Conservation (phyloP, 2,888 invertebrate species). For the Ellobium chinense region DNA sequence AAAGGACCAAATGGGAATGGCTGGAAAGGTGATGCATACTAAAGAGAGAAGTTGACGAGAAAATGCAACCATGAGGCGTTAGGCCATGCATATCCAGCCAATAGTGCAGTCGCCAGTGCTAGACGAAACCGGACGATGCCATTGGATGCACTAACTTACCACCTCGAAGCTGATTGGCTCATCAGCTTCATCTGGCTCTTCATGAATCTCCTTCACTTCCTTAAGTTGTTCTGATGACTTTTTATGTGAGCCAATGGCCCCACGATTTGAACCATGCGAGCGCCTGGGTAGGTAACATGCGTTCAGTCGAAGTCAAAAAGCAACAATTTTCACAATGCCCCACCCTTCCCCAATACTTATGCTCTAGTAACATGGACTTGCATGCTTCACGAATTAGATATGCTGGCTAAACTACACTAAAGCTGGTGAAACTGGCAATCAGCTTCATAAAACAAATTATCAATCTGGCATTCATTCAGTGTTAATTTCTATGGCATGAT, state of each 20-base stretch:
- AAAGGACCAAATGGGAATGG: too few species aligned
- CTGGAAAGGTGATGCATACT: too few species aligned
- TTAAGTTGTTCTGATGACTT: slow-evolving; percentile 2
- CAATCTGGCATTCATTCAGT: too few species aligned
- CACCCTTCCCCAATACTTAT: too few species aligned
- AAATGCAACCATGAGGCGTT: not conserved
- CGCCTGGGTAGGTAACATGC: slow-evolving; percentile 36
- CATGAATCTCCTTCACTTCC: slow-evolving; percentile 7
- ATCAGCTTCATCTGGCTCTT: slow-evolving; percentile 23
- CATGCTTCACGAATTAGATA: too few species aligned
- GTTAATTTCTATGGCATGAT: too few species aligned
- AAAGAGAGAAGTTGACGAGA: too few species aligned
- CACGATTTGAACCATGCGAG: slow-evolving; percentile 16
- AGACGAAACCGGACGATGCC: not conserved
- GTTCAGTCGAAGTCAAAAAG: not conserved
- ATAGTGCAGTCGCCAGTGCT: not conserved
- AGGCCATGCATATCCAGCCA: slow-evolving; percentile 13
- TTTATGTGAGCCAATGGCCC: slow-evolving; percentile 9
- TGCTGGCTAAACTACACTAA: too few species aligned
- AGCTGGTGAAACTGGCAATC: too few species aligned
- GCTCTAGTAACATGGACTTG: too few species aligned
- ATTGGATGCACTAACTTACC: slow-evolving; percentile 22
- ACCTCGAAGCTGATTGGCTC: slow-evolving; percentile 23
- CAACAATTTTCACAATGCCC: too few species aligned
- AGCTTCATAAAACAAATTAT: too few species aligned